Percentiles rank a stretch among this genome's conserved stretches.
Conservation (phyloP, 2,113 vertebrate genomes). For the Agapornis roseicollis region DNA sequence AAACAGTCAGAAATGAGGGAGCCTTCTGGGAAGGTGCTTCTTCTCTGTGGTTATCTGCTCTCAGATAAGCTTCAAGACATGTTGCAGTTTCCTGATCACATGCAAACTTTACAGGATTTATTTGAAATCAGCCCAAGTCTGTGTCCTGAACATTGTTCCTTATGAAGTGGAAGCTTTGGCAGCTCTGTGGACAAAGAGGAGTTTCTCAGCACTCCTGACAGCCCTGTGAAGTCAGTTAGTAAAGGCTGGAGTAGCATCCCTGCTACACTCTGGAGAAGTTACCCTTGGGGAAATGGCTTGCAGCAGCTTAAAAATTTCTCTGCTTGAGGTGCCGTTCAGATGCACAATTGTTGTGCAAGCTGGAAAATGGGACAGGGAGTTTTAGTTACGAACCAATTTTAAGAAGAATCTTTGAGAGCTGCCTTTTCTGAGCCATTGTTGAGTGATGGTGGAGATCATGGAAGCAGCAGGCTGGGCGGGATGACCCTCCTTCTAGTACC, state of each 20-base stretch:
- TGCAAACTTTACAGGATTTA: neutral
- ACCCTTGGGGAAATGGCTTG: neutral
- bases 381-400: neutral
- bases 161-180: accelerated
- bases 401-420: neutral
- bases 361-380: neutral
- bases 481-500: neutral
- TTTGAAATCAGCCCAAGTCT: neutral
- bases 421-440: neutral
- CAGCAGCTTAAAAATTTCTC: neutral
- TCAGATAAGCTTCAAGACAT: neutral
- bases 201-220: accelerated
- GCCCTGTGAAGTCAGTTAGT: neutral
- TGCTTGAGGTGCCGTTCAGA: accelerated
- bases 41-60: neutral
- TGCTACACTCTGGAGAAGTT: accelerated
- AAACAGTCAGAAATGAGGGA: neutral
- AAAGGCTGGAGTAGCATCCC: accelerated
- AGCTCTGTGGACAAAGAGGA: neutral
- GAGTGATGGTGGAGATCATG: accelerated
- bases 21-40: neutral
- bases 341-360: accelerated
- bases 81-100: neutral
- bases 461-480: neutral
- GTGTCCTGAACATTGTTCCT: neutral